Conservation (phyloP, 2,113 vertebrate species). For the Rhineura floridana region DNA sequence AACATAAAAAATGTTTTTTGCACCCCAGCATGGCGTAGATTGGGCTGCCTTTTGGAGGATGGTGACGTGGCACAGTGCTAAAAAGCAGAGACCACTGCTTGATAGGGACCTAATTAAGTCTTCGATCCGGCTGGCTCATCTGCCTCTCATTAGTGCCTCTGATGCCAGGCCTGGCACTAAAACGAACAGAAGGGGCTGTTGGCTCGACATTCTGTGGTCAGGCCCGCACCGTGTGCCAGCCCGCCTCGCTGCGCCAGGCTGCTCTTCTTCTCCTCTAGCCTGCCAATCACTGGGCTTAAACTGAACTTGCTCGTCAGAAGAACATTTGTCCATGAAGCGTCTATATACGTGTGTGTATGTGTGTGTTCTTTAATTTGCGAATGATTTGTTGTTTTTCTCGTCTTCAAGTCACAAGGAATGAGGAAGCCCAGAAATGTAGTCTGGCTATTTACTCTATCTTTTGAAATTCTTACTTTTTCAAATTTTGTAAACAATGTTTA, state of each 20-base stretch:
- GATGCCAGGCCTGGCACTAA: slow-evolving; percentile 36
- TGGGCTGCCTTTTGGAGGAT: slow-evolving; percentile 67
- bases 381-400: slow-evolving; percentile 1
- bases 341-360: background rate
- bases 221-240: slow-evolving; percentile 3
- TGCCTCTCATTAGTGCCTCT: slow-evolving; percentile 28
- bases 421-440: too few species aligned
- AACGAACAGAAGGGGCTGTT: slow-evolving; percentile 39
- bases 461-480: too few species aligned
- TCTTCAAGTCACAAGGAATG: background rate
- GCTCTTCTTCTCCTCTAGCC: slow-evolving; percentile 49
- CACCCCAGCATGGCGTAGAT: slow-evolving; percentile 43
- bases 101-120: slow-evolving; percentile 41
- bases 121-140: slow-evolving; percentile 15
- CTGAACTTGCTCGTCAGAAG: slow-evolving; percentile 50
- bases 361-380: background rate
- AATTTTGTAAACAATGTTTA: too few species aligned
- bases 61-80: slow-evolving; percentile 40
- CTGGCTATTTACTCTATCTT: background rate
- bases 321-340: background rate
- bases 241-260: slow-evolving; percentile 43
- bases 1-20: slow-evolving; percentile 28
- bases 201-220: slow-evolving; percentile 13
- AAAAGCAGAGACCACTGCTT: slow-evolving; percentile 31
- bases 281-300: slow-evolving; percentile 63